phyloP scores from a whole-genome alignment of 2,888 invertebrate genomes.

The Xestia ashworthii region DNA sequence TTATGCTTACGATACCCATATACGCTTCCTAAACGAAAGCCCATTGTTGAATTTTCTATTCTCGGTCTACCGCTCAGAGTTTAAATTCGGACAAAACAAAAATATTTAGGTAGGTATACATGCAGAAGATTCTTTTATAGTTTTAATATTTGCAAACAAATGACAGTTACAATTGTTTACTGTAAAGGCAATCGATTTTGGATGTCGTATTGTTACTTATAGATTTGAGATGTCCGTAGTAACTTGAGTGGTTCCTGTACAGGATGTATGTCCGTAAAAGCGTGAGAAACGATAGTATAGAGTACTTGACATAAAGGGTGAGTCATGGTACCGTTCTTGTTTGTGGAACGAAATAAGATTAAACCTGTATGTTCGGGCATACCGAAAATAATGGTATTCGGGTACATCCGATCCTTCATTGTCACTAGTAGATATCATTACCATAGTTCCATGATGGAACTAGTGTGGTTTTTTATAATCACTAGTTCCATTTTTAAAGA shows the following conservation, averaged over 20 bases:
- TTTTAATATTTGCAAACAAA: conserved; percentile 49
- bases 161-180: conserved; percentile 15
- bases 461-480: no score
- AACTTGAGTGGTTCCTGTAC: conserved; percentile 18
- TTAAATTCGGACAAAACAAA: neutral
- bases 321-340: conserved; percentile 1
- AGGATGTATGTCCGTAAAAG: conserved; percentile 21
- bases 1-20: neutral
- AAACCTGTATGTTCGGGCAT: neutral
- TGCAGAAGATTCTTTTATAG: neutral
- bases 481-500: no score
- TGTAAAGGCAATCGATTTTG: conserved; percentile 33
- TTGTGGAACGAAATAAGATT: neutral
- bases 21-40: no score
- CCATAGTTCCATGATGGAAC: no score
- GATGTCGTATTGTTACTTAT: conserved; percentile 39
- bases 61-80: neutral
- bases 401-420: no score
- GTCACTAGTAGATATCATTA: no score
- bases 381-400: no score
- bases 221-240: conserved; percentile 6
- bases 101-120: neutral
- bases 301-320: conserved; percentile 7
- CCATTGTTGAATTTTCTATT: no score
- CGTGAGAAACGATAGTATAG: conserved; percentile 3